These are phyloP conservation scores for Xyrichtys novacula DNA, from an alignment of 2,797 vertebrate genomes.

Conservation along the genomic window DNA sequence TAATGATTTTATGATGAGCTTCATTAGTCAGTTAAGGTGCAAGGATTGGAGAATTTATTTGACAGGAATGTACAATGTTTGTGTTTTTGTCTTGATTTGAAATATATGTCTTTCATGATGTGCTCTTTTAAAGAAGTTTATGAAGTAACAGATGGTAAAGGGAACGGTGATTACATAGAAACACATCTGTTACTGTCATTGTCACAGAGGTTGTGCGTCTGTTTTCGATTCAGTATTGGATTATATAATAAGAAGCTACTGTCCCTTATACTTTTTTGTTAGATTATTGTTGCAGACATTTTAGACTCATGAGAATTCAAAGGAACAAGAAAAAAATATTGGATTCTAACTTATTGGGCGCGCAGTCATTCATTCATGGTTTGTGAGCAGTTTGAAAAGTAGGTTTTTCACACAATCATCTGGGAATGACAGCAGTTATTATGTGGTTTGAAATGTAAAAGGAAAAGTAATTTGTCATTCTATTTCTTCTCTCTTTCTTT, in stretches of 20 bases:
- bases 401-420: not conserved
- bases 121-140: not conserved
- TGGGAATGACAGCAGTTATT: not conserved
- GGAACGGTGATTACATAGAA: slow-evolving; percentile 12
- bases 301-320: slow-evolving; percentile 3
- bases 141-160: slow-evolving; percentile 11
- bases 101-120: not conserved
- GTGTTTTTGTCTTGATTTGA: not conserved
- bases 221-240: slow-evolving; percentile 13
- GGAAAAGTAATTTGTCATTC: not conserved
- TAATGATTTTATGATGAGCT: slow-evolving; percentile 22
- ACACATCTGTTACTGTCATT: not conserved
- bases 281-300: not conserved
- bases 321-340: not conserved
- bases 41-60: slow-evolving; percentile 1
- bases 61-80: too few species aligned
- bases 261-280: too few species aligned
- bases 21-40: slow-evolving; percentile 13
- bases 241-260: slow-evolving; percentile 19
- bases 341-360: not conserved
- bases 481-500: not conserved
- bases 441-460: not conserved
- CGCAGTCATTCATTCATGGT: not conserved
- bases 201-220: not conserved
- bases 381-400: not conserved